phyloP scores from a whole-genome alignment of 2,113 vertebrate genomes.

The Hemicordylus capensis region DNA sequence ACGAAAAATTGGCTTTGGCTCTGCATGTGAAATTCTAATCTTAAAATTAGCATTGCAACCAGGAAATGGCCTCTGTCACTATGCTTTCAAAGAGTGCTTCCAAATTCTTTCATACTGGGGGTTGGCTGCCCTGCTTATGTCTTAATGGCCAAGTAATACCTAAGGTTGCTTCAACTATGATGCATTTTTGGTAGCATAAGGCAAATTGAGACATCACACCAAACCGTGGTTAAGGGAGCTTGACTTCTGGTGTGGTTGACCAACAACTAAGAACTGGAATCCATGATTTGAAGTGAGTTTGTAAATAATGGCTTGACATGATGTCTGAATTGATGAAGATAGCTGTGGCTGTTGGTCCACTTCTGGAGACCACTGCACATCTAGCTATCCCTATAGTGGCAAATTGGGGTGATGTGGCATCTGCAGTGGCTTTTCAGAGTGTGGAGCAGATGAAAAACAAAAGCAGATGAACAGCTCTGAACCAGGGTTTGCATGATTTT shows the following conservation, averaged over 20 bases:
- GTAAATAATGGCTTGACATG: background rate
- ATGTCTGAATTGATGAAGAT: background rate
- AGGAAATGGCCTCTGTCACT: background rate
- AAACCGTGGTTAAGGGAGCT: background rate
- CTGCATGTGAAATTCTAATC: background rate
- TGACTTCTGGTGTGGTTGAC: background rate
- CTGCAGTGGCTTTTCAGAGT: background rate
- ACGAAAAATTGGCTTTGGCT: background rate
- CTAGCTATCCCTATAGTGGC: too few relatives aligned
- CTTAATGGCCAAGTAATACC: background rate
- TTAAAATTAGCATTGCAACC: background rate
- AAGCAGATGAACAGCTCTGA: background rate
- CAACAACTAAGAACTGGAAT: background rate
- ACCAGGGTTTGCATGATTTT: background rate
- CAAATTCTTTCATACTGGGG: background rate
- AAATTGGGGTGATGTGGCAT: too few relatives aligned
- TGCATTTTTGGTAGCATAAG: background rate
- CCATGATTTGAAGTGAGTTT: background rate
- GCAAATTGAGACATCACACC: background rate
- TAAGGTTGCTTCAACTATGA: background rate
- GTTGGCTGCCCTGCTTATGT: background rate
- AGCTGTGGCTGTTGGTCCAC: too few relatives aligned
- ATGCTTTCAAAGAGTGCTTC: background rate
- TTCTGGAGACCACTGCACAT: background rate
- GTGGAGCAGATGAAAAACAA: background rate